These are phyloP conservation scores for Osmerus eperlanus DNA, from an alignment of 2,113 vertebrate species.

Conservation along the genomic window DNA sequence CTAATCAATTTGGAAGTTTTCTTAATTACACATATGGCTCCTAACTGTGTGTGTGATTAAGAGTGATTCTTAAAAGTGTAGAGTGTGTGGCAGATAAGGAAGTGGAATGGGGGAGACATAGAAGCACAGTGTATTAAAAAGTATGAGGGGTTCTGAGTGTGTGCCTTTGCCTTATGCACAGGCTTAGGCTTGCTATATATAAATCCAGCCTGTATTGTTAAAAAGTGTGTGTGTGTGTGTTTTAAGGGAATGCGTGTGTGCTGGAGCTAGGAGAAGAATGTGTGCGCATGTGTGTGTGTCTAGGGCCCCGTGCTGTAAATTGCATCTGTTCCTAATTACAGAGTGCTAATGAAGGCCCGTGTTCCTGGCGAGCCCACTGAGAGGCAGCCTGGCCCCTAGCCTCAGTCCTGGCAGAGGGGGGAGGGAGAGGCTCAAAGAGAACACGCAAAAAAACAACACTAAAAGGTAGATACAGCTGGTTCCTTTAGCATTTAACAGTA, in stretches of 20 bases:
- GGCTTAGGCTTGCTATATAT: too few species aligned
- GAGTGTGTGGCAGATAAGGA: not conserved
- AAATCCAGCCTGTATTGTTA: too few species aligned
- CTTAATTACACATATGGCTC: conserved; percentile 48
- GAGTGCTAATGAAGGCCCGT: conserved; percentile 71
- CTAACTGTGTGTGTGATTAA: conserved; percentile 10
- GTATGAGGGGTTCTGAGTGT: too few species aligned
- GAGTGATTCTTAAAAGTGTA: conserved; percentile 6
- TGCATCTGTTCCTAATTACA: conserved; percentile 73
- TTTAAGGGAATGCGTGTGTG: not conserved
- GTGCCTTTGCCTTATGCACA: too few species aligned
- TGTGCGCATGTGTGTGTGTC: conserved; percentile 9
- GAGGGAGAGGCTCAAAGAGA: not conserved
- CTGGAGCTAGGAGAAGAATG: not conserved
- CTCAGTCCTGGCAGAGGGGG: conserved; percentile 15
- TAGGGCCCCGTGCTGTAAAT: conserved; percentile 43
- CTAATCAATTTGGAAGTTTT: conserved; percentile 41
- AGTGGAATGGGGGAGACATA: too few species aligned
- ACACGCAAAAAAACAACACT: conserved; percentile 6
- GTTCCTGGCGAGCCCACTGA: conserved; percentile 55
- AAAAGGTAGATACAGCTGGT: not conserved
- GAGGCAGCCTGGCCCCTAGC: conserved; percentile 38
- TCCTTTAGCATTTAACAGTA: not conserved
- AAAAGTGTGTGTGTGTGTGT: conserved; percentile 17
- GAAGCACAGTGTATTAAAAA: too few species aligned